A percentile compares a stretch with the other conserved stretches of the same genome.
These are phyloP conservation scores for Ursus arctos DNA, from an alignment of 2,113 vertebrate genomes.

Conservation along the genomic window DNA sequence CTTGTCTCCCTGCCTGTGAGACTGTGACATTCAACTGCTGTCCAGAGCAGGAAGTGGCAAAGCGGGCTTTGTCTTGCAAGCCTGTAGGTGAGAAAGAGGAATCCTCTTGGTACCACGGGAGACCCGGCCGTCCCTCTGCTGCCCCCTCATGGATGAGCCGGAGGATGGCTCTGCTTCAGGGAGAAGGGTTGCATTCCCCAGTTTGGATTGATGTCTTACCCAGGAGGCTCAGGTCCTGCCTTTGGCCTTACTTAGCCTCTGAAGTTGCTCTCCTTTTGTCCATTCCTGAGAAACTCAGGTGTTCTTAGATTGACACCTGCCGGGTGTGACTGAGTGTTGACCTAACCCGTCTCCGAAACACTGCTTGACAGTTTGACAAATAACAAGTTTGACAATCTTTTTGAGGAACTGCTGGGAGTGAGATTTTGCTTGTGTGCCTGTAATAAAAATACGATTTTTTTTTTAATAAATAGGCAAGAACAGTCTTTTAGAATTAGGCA, in stretches of 20 bases:
- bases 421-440: background rate
- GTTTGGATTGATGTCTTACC: background rate
- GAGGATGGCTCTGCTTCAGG: fast-evolving
- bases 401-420: background rate
- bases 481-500: background rate
- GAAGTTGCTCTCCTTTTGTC: background rate
- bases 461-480: background rate
- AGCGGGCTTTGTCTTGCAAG: background rate
- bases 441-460: background rate
- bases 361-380: background rate
- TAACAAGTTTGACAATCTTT: background rate
- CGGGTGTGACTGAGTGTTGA: background rate
- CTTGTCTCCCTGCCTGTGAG: background rate
- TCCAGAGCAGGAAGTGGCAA: background rate
- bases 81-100: background rate
- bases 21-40: background rate
- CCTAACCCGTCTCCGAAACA: background rate
- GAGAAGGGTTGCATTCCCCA: background rate
- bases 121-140: background rate
- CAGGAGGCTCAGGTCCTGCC: background rate
- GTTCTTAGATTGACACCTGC: background rate
- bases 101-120: fast-evolving
- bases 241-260: background rate
- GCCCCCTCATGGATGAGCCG: background rate
- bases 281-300: background rate